Conservation (phyloP, 2,888 invertebrate species). For the Pammene fasciana region DNA sequence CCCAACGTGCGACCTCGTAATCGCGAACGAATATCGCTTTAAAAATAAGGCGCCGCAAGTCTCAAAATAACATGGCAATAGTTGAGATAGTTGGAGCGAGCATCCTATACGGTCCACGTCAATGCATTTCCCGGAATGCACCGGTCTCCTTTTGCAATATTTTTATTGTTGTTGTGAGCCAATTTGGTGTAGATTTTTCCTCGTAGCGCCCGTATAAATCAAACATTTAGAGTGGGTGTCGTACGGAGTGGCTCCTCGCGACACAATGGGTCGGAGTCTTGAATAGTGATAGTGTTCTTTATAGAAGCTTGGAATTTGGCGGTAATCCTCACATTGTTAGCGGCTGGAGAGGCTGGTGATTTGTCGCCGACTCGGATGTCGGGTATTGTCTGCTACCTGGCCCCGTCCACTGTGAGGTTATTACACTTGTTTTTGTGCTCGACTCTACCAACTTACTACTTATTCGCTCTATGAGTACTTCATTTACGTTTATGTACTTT, state of each 20-base stretch:
- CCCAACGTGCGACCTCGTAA: constrained; percentile 62
- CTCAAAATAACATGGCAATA: constrained; percentile 55
- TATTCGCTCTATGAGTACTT: constrained; percentile 41
- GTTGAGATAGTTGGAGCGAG: constrained; percentile 56
- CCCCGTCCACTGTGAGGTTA: constrained; percentile 54
- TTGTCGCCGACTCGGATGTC: constrained; percentile 45
- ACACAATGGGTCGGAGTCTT: constrained; percentile 46
- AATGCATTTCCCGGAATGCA: constrained; percentile 80
- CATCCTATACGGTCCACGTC: constrained; percentile 69
- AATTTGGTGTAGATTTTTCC: constrained; percentile 66
- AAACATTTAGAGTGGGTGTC: constrained; percentile 43
- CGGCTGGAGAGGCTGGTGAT: constrained; percentile 41
- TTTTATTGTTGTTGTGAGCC: constrained; percentile 66
- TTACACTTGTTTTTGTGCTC: constrained; percentile 52
- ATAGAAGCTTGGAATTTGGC: constrained; percentile 40
- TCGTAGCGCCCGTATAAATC: constrained; percentile 46
- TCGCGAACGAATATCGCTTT: constrained; percentile 57
- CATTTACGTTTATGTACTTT: constrained; percentile 23
- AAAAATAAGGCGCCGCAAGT: constrained; percentile 52
- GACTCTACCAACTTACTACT: constrained; percentile 33
- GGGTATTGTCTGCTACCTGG: constrained; percentile 49
- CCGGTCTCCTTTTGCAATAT: constrained; percentile 76
- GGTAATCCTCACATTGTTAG: constrained; percentile 44
- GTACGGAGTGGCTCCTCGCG: constrained; percentile 41
- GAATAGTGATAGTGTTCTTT: constrained; percentile 43